Conservation (phyloP, 1,140 invertebrate species). For the Copidosoma floridanum region DNA sequence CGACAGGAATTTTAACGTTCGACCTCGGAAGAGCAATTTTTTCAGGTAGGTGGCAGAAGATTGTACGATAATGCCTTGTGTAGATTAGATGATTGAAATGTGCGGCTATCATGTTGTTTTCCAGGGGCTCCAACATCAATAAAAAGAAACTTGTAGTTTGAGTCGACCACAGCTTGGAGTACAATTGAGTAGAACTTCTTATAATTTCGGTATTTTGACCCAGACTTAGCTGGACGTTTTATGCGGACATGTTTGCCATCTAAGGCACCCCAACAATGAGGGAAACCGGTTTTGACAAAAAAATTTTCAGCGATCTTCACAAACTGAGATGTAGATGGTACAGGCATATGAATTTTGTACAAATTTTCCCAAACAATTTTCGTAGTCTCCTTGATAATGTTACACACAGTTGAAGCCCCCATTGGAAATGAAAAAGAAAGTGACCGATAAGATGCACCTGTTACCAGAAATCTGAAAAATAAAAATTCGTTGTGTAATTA, state of each 20-base stretch:
- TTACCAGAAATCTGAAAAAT: constrained; percentile 5
- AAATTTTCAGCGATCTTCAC: not conserved
- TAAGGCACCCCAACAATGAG: constrained; percentile 40
- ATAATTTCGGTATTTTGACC: constrained; percentile 51
- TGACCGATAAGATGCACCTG: not conserved
- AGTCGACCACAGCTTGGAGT: constrained; percentile 54
- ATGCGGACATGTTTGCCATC: constrained; percentile 51
- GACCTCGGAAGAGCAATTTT: no score
- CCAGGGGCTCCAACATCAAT: constrained; percentile 54
- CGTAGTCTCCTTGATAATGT: not conserved
- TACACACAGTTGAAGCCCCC: not conserved
- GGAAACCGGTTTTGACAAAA: constrained; percentile 24
- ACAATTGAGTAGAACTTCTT: constrained; percentile 53
- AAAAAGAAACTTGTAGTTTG: constrained; percentile 51
- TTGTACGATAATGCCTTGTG: not conserved
- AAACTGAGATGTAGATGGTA: not conserved
- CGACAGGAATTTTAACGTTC: no score
- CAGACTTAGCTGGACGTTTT: constrained; percentile 42
- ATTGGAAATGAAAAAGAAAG: not conserved
- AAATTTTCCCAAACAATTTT: not conserved
- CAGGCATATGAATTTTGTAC: not conserved
- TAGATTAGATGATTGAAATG: not conserved
- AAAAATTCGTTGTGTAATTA: no score
- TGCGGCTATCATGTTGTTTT: constrained; percentile 44
- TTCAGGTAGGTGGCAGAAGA: no score